These are phyloP conservation scores for Acleris holmiana DNA, from an alignment of 2,888 invertebrate species.

Conservation along the genomic window DNA sequence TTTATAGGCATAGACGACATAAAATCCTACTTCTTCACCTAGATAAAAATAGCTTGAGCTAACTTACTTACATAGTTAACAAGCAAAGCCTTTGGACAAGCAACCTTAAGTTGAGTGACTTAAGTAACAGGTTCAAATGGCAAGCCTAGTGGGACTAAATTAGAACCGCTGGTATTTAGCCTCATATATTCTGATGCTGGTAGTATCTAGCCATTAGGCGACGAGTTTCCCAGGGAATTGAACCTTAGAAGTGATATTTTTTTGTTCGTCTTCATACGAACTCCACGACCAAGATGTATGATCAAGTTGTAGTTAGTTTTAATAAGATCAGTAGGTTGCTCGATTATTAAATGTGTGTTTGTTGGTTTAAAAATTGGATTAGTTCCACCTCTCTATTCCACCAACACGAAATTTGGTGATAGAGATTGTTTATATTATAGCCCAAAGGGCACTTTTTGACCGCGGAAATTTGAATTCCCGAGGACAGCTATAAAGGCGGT, in stretches of 20 bases:
- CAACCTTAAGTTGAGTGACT: not conserved
- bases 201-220: conserved; percentile 14
- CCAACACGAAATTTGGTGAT: no score
- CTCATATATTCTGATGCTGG: not conserved
- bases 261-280: not conserved
- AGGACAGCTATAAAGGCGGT: no score
- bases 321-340: no score
- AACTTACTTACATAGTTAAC: conserved; percentile 10
- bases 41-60: conserved; percentile 18
- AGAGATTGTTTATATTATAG: no score
- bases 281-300: not conserved
- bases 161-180: conserved; percentile 14
- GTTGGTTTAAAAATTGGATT: no score
- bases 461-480: no score
- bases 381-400: no score
- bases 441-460: no score
- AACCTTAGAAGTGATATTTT: conserved; percentile 14
- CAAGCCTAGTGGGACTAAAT: conserved; percentile 4
- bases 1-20: not conserved
- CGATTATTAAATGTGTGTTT: no score
- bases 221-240: conserved; percentile 27
- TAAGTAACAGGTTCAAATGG: not conserved
- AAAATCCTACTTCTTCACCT: conserved; percentile 12
- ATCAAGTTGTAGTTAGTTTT: no score
- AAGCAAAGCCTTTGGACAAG: conserved; percentile 3